Evolutionary conservation across 2,113 vertebrate genomes (phyloP), one percentile per base, ranked within the genome.

Genomic region (Thalassarche chlororhynchos): DNA sequence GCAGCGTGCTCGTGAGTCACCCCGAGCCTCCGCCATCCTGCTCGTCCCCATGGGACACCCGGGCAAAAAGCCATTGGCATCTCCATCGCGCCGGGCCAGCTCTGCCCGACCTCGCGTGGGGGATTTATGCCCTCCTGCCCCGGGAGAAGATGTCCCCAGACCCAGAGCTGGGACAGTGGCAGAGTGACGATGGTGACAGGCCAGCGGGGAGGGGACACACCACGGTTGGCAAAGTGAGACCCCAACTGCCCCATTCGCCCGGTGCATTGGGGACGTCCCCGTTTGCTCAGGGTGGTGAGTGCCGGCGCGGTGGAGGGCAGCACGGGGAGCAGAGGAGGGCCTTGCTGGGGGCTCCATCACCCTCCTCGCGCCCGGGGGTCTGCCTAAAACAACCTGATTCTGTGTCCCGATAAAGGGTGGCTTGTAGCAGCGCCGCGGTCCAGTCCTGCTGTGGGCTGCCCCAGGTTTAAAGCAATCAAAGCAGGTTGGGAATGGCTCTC

Each of bases 81-180:
- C 34, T 72, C 64, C 58, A 4, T 0, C 0, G 0, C 0, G 8
- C 51, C 5, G 0, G 55, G 51, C 62, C 61, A 21, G 42, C 91
- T 28, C 72, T 61, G 78, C 76, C 79, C 2, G 3, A 7, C 4
- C 62, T 68, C 52, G 4, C 4, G 1, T 0, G 3, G 9, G 88
- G 32, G 12, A 10, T 5, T 24, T 34, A 0, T 17, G 29, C 16
- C 52, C 80, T 64, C 32, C 68, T 26, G 88, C 21, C 34, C 40
- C 0, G 1, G 54, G 55, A 60, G 10, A 28, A 61, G 44, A 5
- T 2, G 47, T 32, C 47, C 61, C 79, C 62, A 14, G 6, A 20
- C 19, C 25, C 0, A 4, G 61, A 29, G 17, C 24, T 16, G 42
- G 54, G 62, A 38, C 10, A 8, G 81, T 12, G 42, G 6, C 78